These are phyloP conservation scores for Tauraco erythrolophus DNA, from an alignment of 2,113 vertebrate species.

Conservation along the genomic window DNA sequence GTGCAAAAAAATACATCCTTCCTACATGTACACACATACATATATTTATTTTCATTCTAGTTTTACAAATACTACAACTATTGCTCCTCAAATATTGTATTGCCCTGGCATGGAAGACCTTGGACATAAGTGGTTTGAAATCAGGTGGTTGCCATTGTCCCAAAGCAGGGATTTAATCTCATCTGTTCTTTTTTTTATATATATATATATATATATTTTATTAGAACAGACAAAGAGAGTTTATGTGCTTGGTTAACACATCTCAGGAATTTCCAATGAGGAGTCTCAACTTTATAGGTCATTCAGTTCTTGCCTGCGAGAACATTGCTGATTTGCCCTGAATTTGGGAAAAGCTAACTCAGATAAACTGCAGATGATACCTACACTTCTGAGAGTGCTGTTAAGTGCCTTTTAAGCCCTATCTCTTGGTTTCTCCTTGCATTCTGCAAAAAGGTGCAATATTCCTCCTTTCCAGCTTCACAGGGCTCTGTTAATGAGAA, in stretches of 20 bases:
- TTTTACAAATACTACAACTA: neutral
- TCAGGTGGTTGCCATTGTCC: neutral
- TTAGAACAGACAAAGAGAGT: neutral
- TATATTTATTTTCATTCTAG: neutral
- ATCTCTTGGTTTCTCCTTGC: neutral
- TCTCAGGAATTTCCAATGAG: neutral
- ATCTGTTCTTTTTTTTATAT: neutral
- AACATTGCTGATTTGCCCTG: neutral
- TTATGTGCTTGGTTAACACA: neutral
- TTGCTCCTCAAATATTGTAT: neutral
- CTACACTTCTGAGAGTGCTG: neutral
- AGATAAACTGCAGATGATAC: neutral
- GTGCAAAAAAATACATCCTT: too few species aligned
- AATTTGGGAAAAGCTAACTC: neutral
- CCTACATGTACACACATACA: neutral
- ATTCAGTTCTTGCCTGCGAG: neutral
- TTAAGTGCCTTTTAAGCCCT: neutral
- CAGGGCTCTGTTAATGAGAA: neutral
- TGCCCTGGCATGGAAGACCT: neutral
- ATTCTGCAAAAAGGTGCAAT: neutral
- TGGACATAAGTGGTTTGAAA: neutral
- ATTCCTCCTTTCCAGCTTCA: neutral
- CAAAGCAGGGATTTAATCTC: neutral
- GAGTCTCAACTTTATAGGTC: neutral
- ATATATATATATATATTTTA: neutral